Evolutionary conservation across 2,888 invertebrate genomes (phyloP).

Genomic region (Perizoma affinitatum): DNA sequence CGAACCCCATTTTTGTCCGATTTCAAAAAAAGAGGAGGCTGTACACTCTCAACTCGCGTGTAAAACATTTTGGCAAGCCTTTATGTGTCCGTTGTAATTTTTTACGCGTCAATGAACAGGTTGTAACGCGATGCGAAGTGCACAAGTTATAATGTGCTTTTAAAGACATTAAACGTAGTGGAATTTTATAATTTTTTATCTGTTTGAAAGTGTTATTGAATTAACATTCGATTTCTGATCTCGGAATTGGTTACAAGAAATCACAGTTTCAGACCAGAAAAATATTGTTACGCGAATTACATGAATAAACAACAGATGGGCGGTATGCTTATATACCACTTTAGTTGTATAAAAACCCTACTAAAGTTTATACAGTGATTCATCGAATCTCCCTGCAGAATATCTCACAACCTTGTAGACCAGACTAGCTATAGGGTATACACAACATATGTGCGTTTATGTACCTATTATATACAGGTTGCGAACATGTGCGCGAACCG

Average conservation of each 20-base stretch:
- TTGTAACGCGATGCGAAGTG: conserved; percentile 2
- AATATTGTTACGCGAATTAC: too few relatives aligned
- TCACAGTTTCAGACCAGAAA: too few relatives aligned
- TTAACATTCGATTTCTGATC: not conserved
- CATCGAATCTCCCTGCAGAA: conserved; percentile 8
- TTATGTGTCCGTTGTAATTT: conserved; percentile 28
- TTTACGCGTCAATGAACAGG: conserved; percentile 25
- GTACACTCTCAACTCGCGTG: conserved; percentile 22
- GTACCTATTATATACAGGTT: conserved; percentile 14
- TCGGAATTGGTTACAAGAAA: too few relatives aligned
- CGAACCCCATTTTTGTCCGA: conserved; percentile 38
- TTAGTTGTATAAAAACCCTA: conserved; percentile 1
- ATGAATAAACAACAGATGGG: too few relatives aligned
- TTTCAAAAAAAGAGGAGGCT: conserved; percentile 14
- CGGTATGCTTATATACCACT: too few relatives aligned
- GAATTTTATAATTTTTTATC: conserved; percentile 5
- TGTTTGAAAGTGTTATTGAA: too few relatives aligned
- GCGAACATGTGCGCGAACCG: conserved; percentile 32
- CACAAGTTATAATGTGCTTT: conserved; percentile 4
- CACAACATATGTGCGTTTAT: conserved; percentile 1
- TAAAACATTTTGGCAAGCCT: conserved; percentile 24
- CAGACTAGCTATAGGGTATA: conserved; percentile 1
- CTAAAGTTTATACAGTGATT: conserved; percentile 13
- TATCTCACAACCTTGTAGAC: conserved; percentile 13
- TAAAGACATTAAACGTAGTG: conserved; percentile 9